Evolutionary conservation across 2,797 vertebrate species (phyloP), one percentile per base, ranked within the genome.

Genomic region (Phalanger gymnotis): DNA sequence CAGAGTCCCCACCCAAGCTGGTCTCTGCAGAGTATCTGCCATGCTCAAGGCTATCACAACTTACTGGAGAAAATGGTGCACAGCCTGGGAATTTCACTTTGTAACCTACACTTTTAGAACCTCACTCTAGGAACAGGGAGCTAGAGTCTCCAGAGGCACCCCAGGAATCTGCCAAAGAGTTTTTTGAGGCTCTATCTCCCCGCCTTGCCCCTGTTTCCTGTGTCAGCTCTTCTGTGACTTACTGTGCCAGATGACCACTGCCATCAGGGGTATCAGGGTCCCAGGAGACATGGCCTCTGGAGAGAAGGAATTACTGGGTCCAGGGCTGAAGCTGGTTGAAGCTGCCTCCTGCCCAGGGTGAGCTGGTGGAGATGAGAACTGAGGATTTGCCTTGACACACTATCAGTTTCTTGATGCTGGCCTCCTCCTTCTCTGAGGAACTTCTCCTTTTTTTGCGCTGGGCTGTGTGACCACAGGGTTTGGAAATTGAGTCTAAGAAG

Each of bases 181-280:
- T 53, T 53, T 12, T 53, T 53, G 34, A 53, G 90, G 52, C 16
- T 55, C 40, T 27, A 1, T 54, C 56, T 55, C 89, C 54, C 22
- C 0, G 51, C 31, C 2, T 30, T 47, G 22, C 0, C 34, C 14
- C 1, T 28, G 5, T 54, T 66, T 12, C 53, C 96, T 91, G 40
- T 4, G 4, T 13, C 31, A 0, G 1, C 28, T 95, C 73, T 92
- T 93, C 40, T 54, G 13, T 57, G n/a, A 98, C 98, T 96, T 98
- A 99, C 99, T 98, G 0, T 97, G 98, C 98, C 97, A 97, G 95
- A 94, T 0, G 52, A 73, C 90, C 34, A 96, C 95, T 93, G 92
- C 3, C 0, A 97, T 0, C 91, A 99, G 94, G 92, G 98, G 90
- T 94, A 98, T 96, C 51, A 98, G 92, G 54, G 98, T 53, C 92